Evolutionary conservation across 2,888 invertebrate genomes (phyloP).

Genomic region (Rhopalosiphum nymphaeae): DNA sequence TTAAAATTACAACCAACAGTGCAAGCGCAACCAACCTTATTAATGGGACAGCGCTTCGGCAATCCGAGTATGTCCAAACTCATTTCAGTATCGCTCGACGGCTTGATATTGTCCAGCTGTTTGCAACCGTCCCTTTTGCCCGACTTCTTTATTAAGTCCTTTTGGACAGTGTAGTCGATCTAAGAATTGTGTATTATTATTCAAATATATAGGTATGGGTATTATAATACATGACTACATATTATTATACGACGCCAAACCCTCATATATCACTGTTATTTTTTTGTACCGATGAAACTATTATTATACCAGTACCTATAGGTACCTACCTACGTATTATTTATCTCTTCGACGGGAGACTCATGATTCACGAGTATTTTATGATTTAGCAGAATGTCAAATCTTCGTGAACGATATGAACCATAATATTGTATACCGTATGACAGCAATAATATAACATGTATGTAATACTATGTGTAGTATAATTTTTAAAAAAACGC

Average conservation of each 20-base stretch:
- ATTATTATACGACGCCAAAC: background rate
- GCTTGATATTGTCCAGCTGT: background rate
- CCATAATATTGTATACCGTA: background rate
- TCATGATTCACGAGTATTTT: background rate
- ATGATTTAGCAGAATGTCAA: background rate
- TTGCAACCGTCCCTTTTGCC: conserved; percentile 41
- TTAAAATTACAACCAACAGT: background rate
- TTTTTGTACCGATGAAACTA: background rate
- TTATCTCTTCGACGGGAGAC: background rate
- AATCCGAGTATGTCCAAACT: background rate
- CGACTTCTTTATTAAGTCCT: conserved; percentile 5
- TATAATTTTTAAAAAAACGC: background rate
- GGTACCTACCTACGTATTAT: background rate
- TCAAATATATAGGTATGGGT: background rate
- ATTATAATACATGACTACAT: background rate
- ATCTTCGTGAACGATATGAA: background rate
- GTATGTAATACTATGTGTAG: background rate
- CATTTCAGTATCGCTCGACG: background rate
- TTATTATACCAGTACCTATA: background rate
- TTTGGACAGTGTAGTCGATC: conserved; percentile 7
- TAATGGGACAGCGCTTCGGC: conserved; percentile 43
- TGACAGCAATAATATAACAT: background rate
- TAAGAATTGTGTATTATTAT: background rate
- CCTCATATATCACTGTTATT: background rate
- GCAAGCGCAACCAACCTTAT: conserved; percentile 9